A percentile compares a stretch with the other conserved stretches of the same genome.
Conservation (phyloP, 1,140 invertebrate species). For the Heliconius hermathena region DNA sequence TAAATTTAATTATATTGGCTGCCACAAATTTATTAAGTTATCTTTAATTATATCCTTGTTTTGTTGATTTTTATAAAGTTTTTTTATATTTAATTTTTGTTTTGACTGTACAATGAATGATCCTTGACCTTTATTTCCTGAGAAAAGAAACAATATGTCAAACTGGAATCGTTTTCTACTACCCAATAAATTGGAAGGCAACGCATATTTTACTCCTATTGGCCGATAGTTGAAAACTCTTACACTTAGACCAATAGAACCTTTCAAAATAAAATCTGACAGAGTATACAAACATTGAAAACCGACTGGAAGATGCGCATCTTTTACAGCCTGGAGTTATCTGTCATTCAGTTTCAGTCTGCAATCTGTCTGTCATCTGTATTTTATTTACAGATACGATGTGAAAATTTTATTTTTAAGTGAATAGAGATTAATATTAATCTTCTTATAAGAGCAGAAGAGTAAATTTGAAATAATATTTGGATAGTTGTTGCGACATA, state of each 20-base stretch:
- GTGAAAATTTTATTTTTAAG: constrained; percentile 49
- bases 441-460: constrained; percentile 46
- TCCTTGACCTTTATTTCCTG: constrained; percentile 11
- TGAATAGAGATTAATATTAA: constrained; percentile 49
- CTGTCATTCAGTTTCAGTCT: constrained; percentile 37
- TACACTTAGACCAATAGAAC: neutral
- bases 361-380: constrained; percentile 40
- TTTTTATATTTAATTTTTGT: neutral
- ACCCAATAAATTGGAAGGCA: neutral
- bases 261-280: neutral
- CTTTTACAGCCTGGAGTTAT: neutral
- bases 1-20: constrained; percentile 91
- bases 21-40: constrained; percentile 82
- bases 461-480: neutral
- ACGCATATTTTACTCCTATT: neutral
- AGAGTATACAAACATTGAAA: neutral
- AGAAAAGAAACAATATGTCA: constrained; percentile 15
- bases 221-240: neutral
- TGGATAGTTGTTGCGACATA: neutral
- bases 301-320: neutral
- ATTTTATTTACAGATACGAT: constrained; percentile 43
- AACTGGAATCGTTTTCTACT: neutral
- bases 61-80: constrained; percentile 24
- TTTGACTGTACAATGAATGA: constrained; percentile 1
- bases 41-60: constrained; percentile 4